Percentiles rank a stretch among this genome's conserved stretches.
Conservation (phyloP, 2,888 invertebrate genomes). For the Melieria omissa region DNA sequence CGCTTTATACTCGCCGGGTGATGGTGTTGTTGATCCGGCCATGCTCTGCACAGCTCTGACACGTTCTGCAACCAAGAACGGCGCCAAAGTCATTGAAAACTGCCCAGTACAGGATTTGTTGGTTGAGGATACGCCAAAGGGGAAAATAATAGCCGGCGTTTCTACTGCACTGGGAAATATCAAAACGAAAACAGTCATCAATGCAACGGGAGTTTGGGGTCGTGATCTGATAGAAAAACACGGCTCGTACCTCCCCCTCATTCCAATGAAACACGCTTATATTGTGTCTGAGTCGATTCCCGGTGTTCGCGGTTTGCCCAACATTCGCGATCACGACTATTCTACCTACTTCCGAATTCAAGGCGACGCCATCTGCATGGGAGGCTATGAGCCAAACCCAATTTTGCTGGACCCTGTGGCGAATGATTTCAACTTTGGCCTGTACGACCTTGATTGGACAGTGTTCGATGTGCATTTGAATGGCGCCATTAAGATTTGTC, state of each 20-base stretch:
- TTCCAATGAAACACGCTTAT: slow-evolving; percentile 90
- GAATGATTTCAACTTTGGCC: slow-evolving; percentile 81
- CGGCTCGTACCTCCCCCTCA: slow-evolving; percentile 75
- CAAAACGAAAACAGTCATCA: slow-evolving; percentile 81
- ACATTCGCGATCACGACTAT: slow-evolving; percentile 87
- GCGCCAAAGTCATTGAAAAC: slow-evolving; percentile 80
- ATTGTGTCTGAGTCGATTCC: slow-evolving; percentile 84
- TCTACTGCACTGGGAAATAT: slow-evolving; percentile 78
- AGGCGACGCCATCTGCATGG: slow-evolving; percentile 84
- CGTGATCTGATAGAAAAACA: slow-evolving; percentile 70
- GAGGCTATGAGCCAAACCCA: slow-evolving; percentile 90
- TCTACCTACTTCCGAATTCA: slow-evolving; percentile 85
- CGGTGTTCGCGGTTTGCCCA: slow-evolving; percentile 80
- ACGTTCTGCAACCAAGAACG: slow-evolving; percentile 76
- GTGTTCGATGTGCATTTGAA: slow-evolving; percentile 82
- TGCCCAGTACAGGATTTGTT: slow-evolving; percentile 79
- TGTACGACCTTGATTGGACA: slow-evolving; percentile 90
- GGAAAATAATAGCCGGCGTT: slow-evolving; percentile 78
- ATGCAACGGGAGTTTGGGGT: slow-evolving; percentile 82
- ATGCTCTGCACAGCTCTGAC: slow-evolving; percentile 82
- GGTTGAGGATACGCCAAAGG: slow-evolving; percentile 70
- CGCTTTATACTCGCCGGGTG: slow-evolving; percentile 81
- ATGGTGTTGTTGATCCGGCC: slow-evolving; percentile 87
- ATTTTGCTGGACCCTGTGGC: slow-evolving; percentile 81
- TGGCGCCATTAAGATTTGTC: slow-evolving; percentile 79